These are phyloP conservation scores for Harlomillsia oculata DNA, from an alignment of 1,140 invertebrate species.

Conservation along the genomic window DNA sequence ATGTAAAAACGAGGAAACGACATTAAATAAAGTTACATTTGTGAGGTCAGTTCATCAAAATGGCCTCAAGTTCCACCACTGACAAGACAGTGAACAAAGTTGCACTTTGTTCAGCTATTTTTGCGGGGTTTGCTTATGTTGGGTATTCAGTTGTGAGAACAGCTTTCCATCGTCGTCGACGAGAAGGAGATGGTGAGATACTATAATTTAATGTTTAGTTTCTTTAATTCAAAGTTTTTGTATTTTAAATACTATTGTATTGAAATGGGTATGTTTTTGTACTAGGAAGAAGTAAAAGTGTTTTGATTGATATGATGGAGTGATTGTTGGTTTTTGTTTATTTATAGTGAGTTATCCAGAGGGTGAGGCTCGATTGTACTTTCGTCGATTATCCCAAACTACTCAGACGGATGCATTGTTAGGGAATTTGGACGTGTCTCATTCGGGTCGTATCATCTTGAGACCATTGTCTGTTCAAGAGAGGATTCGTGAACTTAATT, in stretches of 20 bases:
- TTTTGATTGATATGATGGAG: background rate
- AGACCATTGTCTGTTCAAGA: constrained; percentile 45
- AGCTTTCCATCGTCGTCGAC: constrained; percentile 43
- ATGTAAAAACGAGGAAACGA: no score
- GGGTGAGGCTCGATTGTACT: constrained; percentile 41
- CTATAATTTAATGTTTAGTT: background rate
- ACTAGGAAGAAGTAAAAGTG: background rate
- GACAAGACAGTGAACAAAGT: constrained; percentile 45
- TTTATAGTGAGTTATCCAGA: constrained; percentile 39
- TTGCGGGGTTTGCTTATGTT: constrained; percentile 48
- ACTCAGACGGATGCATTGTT: constrained; percentile 47
- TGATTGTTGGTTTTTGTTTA: background rate
- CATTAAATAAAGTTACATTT: no score
- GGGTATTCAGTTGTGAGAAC: constrained; percentile 47
- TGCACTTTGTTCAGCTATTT: constrained; percentile 47
- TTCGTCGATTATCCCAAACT: constrained; percentile 45
- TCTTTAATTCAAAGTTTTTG: background rate
- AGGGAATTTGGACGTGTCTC: constrained; percentile 42
- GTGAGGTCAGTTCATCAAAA: no score
- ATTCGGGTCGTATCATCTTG: constrained; percentile 40
- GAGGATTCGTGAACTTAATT: constrained; percentile 46
- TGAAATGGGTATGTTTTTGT: no score
- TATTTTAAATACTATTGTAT: constrained; percentile 2
- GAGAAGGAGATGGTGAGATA: constrained; percentile 38
- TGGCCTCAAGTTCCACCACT: constrained; percentile 9